phyloP scores from a whole-genome alignment of 2,113 vertebrate species.

The Etia nguti region DNA sequence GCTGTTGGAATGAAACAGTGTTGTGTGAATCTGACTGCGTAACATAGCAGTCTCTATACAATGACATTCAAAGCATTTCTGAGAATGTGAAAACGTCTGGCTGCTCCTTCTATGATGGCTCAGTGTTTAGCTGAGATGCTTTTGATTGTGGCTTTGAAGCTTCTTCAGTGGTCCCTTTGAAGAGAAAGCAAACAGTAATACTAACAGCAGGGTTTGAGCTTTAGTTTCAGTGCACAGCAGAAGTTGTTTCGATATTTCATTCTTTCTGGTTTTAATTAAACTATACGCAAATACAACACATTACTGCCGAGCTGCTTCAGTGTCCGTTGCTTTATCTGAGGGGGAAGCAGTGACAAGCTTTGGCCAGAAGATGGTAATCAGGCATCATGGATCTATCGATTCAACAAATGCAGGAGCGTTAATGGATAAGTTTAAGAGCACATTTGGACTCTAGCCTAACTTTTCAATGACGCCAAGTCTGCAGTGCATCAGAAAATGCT shows the following conservation, averaged over 20 bases:
- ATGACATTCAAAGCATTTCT: constrained; percentile 1
- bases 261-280: background rate
- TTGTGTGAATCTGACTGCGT: background rate
- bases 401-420: background rate
- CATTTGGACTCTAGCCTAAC: constrained; percentile 32
- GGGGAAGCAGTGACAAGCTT: constrained; percentile 6
- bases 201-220: background rate
- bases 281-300: background rate
- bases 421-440: background rate
- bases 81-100: background rate
- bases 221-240: background rate
- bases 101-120: background rate
- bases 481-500: constrained; percentile 17
- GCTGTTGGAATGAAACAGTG: constrained; percentile 9
- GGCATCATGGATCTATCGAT: constrained; percentile 1
- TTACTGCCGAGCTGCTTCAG: background rate
- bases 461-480: constrained; percentile 15
- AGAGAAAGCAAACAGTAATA: background rate
- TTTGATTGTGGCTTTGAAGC: background rate
- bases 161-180: background rate
- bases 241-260: background rate
- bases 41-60: background rate
- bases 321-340: background rate
- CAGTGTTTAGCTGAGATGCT: background rate
- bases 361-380: constrained; percentile 46